Evolutionary conservation across 2,113 vertebrate genomes (phyloP).

Genomic region (Hirundichthys speculiger): DNA sequence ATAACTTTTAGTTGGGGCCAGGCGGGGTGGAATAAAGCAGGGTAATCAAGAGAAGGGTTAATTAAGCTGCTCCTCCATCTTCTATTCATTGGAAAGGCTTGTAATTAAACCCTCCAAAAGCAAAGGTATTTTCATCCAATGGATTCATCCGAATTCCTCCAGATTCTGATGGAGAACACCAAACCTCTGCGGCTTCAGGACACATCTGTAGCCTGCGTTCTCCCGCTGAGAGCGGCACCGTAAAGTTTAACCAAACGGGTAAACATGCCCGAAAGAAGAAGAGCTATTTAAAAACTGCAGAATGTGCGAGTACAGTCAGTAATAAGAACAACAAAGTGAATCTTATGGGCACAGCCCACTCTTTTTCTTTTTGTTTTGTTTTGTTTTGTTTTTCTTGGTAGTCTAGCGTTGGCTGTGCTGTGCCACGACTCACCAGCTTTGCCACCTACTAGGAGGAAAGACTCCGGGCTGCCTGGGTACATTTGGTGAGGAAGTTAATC

Average conservation of each 20-base stretch:
- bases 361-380: too few species aligned
- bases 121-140: conserved; percentile 67
- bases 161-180: conserved; percentile 40
- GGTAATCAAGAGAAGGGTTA: conserved; percentile 63
- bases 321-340: conserved; percentile 53
- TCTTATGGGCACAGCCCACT: conserved; percentile 27
- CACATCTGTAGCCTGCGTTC: conserved; percentile 60
- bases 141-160: conserved; percentile 64
- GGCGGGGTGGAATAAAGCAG: conserved; percentile 49
- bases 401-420: conserved; percentile 34
- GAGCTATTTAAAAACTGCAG: conserved; percentile 63
- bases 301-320: conserved; percentile 58
- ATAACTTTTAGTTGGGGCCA: conserved; percentile 42
- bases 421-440: conserved; percentile 66
- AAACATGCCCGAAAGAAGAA: conserved; percentile 54
- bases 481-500: conserved; percentile 83
- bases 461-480: conserved; percentile 63
- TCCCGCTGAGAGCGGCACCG: conserved; percentile 54
- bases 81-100: conserved; percentile 65
- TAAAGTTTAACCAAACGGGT: conserved; percentile 67
- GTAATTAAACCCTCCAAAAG: conserved; percentile 72
- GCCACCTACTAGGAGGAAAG: conserved; percentile 72
- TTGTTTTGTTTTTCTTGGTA: conserved; percentile 42
- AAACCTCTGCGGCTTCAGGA: conserved; percentile 56
- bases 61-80: conserved; percentile 71